Evolutionary conservation across 2,797 vertebrate species (phyloP), one percentile per base, ranked within the genome.

Genomic region (Coreius guichenoti): DNA sequence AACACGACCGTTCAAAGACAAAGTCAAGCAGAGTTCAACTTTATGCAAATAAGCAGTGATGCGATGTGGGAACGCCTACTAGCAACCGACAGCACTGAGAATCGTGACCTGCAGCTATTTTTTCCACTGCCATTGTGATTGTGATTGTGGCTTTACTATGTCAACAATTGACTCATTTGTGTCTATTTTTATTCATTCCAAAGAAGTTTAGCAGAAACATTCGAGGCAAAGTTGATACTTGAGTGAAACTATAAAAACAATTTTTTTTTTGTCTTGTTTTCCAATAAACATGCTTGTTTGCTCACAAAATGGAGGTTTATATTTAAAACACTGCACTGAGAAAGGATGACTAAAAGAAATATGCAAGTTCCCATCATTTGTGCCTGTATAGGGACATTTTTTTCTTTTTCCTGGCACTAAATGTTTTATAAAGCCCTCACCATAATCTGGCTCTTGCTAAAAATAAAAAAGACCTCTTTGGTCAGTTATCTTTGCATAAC

Each of bases 1-100:
- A 76, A 21, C 2, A 33, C 21, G 8, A 39, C 33, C 1, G 51
- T 26, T 58, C n/a, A n/a, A n/a, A n/a, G 31, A 77, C 49, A 36
- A 76, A 77, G 36, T 77, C 31, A 39, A 77, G 31, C 49, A 16
- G 29, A 76, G 74, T 39, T 77, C 4, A 39, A 67, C 39, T 47
- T 80, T 31, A 78, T 19, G 56, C 56, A 78, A 45, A 61, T 63
- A 61, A 78, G 54, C 75, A 77, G 75, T 45, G 21, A 58, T 39
- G 74, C 19, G 8, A 56, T 39, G 16, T 63, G 56, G 76, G 54
- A 78, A 58, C 4, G 8, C 56, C 36, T 29, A 61, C 76, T 45
- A 78, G 26, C 58, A 79, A 79, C 36, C 39, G 21, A 21, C n/a
- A 79, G 36, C 76, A 29, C 36, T 61, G 56, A 78, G 36, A 61